Percentiles rank a stretch among this genome's conserved stretches.
Conservation (phyloP, 1,140 invertebrate genomes). For the Brachionus angularis region DNA sequence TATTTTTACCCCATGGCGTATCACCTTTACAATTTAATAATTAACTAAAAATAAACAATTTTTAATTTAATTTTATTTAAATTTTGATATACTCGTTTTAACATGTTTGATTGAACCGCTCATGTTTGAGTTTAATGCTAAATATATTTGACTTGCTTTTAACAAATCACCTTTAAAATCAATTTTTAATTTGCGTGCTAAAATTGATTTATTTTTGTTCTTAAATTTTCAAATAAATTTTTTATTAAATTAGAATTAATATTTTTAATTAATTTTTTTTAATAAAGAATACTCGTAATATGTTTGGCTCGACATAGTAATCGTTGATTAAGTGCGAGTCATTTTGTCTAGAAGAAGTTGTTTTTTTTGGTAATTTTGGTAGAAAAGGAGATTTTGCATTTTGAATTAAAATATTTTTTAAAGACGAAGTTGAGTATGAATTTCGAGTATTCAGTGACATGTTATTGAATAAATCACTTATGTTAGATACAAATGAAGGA, state of each 20-base stretch:
- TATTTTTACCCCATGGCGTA: not conserved
- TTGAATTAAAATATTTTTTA: too few relatives aligned
- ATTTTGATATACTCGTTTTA: conserved; percentile 25
- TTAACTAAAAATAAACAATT: too few relatives aligned
- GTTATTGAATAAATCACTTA: too few relatives aligned
- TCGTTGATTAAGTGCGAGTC: conserved; percentile 22
- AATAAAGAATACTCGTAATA: conserved; percentile 7
- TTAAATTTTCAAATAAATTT: not conserved
- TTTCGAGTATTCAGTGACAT: too few relatives aligned
- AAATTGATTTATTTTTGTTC: too few relatives aligned
- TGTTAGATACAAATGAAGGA: too few relatives aligned
- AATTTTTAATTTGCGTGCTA: not conserved
- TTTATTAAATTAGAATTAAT: not conserved
- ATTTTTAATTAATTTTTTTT: not conserved
- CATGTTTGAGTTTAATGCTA: conserved; percentile 6
- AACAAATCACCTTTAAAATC: conserved; percentile 38
- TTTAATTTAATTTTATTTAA: too few relatives aligned
- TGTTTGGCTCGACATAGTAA: not conserved
- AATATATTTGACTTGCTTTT: conserved; percentile 29
- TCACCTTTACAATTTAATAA: not conserved
- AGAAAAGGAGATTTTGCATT: conserved; percentile 33
- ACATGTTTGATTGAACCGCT: conserved; percentile 21
- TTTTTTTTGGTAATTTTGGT: conserved; percentile 33
- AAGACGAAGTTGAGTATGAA: too few relatives aligned
- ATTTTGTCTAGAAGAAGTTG: conserved; percentile 2